Conservation (phyloP, 2,888 invertebrate genomes). For the Iselma pallidipennis region DNA sequence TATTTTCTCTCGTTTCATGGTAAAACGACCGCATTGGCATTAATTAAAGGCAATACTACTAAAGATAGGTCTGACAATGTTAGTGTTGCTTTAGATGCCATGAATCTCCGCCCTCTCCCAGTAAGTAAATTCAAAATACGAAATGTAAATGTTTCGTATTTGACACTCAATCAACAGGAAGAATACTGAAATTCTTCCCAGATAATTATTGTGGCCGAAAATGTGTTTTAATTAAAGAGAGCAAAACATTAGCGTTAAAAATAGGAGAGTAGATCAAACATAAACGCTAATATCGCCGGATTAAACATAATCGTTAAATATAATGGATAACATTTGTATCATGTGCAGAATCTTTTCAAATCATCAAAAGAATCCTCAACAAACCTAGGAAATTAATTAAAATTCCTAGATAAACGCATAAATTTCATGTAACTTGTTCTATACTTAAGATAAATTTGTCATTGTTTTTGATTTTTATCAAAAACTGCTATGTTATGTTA, state of each 20-base stretch:
- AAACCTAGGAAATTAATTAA: background rate
- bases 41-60: background rate
- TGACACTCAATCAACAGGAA: no score
- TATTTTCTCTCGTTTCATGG: background rate
- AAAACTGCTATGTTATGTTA: background rate
- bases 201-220: no score
- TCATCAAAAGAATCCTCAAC: background rate
- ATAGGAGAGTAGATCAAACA: no score
- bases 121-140: no score
- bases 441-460: background rate
- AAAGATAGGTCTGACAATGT: background rate
- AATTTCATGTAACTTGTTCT: background rate
- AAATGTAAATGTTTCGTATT: no score
- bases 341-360: background rate
- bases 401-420: background rate
- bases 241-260: no score
- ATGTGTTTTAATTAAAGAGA: no score
- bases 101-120: no score
- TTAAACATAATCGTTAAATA: no score
- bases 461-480: conserved; percentile 1
- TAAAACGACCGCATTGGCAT: background rate
- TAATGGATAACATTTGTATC: background rate
- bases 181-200: no score
- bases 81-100: background rate
- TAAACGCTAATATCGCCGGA: no score